A percentile compares a stretch with the other conserved stretches of the same genome.
These are phyloP conservation scores for Subacronicta megacephala DNA, from an alignment of 2,888 invertebrate species.

Conservation along the genomic window DNA sequence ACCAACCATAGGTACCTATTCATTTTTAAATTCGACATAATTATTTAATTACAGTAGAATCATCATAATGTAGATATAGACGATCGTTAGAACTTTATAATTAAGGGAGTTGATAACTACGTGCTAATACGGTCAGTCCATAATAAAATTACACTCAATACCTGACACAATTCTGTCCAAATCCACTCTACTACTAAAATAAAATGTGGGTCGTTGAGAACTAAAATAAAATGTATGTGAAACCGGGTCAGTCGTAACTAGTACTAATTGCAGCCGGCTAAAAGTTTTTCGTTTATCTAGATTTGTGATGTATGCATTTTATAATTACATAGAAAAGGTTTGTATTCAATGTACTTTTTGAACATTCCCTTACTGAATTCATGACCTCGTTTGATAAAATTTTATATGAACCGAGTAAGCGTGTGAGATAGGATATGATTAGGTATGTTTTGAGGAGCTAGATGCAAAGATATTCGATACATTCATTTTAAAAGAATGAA, in stretches of 20 bases:
- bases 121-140: background rate
- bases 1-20: background rate
- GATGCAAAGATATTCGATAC: no score
- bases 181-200: constrained; percentile 27
- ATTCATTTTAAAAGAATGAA: no score
- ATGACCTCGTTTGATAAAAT: no score
- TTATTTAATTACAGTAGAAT: no score
- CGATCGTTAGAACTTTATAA: no score
- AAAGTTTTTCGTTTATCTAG: constrained; percentile 18
- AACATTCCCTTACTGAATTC: no score
- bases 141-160: background rate
- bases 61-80: no score
- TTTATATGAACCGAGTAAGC: no score
- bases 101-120: no score
- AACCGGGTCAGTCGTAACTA: constrained; percentile 16
- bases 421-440: no score
- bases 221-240: constrained; percentile 30
- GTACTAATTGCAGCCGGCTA: constrained; percentile 24
- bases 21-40: background rate
- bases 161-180: constrained; percentile 13
- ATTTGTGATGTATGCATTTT: constrained; percentile 3
- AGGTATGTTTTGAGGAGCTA: no score
- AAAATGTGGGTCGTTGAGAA: constrained; percentile 31
- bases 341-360: no score
- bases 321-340: background rate